These are phyloP conservation scores for Sorex maritimensis DNA, from an alignment of 2,797 vertebrate genomes.

Conservation along the genomic window DNA sequence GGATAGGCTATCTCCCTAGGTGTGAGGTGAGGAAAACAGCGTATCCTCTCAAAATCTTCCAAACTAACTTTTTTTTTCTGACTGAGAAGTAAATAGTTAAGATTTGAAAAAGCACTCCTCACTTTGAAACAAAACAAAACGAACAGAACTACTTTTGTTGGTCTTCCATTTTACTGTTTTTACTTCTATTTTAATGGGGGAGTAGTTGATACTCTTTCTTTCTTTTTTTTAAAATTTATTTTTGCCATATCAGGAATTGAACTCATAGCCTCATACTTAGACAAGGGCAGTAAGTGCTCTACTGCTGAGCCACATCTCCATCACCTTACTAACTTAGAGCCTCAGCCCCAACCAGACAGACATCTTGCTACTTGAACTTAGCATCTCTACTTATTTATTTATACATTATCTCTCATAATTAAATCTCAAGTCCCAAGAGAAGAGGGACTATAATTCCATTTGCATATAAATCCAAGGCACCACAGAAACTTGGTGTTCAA, in stretches of 20 bases:
- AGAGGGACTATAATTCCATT: not conserved
- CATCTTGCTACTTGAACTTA: not conserved
- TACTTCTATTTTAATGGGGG: not conserved
- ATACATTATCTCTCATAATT: not conserved
- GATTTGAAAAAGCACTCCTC: not conserved
- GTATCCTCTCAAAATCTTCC: not conserved
- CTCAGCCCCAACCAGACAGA: not conserved
- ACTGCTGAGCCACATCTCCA: no score
- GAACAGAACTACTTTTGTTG: not conserved
- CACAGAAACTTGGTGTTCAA: not conserved
- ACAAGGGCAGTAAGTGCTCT: no score
- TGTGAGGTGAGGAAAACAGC: not conserved
- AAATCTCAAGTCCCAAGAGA: not conserved
- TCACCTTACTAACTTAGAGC: not conserved
- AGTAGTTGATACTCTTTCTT: not conserved
- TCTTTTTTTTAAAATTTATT: no score
- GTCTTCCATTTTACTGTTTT: not conserved
- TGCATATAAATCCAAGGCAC: not conserved
- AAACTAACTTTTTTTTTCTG: not conserved
- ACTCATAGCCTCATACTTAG: no score
- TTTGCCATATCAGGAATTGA: no score
- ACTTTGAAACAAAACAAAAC: no score
- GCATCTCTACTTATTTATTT: constrained; percentile 27
- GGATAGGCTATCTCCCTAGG: constrained; percentile 27
- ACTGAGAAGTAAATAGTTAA: not conserved